Base-by-base conservation (phyloP, 2,113 vertebrate genomes). In the Corythornis vintsioides region DNA sequence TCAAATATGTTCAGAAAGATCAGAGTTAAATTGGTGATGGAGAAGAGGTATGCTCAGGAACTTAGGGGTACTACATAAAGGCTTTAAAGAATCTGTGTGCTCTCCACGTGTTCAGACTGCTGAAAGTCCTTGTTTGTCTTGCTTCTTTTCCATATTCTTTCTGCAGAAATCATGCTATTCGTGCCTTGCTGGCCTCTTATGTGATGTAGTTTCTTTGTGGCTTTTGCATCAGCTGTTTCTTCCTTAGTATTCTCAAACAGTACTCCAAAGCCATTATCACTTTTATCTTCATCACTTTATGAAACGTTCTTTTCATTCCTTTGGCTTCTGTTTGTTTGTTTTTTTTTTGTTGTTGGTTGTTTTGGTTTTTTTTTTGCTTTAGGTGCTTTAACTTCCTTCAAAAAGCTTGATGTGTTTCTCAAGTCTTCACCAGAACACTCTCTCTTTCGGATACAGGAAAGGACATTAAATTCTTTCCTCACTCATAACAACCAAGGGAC, bases 161-260 rank as follows among this genome's bases (percentile, higher is more conserved):
- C 47, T 63, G 25, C 71, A 48, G 10, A 33, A 5, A 20, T 83
- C 35, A 22, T 13, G 5, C 20, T 52, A 2, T n/a, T 52, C 4
- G 4, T 63, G 40, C 19, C 17, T 75, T 82, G 35, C 26, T 65
- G 50, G 29, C 33, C 18, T 85, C 55, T 64, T 59, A 33, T 1
- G 11, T 0, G 0, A 7, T 26, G 14, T 40, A 57, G 47, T 24
- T 13, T 45, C 31, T 74, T 59, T 64, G n/a, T 79, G 57, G 11
- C 12, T n/a, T 76, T 88, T 79, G 9, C 22, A 38, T 75, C 26
- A 71, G 40, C 38, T 55, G 3, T 79, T 67, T 93, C 45, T 48
- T 31, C 33, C 43, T 19, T 24, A 3, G 5, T 38, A 13, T 57
- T 83, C 9, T 73, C 13, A 66, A 90, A 71, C 16, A 50, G 31